Conservation (phyloP, 1,140 invertebrate species). For the Mesaphorura yosii region DNA sequence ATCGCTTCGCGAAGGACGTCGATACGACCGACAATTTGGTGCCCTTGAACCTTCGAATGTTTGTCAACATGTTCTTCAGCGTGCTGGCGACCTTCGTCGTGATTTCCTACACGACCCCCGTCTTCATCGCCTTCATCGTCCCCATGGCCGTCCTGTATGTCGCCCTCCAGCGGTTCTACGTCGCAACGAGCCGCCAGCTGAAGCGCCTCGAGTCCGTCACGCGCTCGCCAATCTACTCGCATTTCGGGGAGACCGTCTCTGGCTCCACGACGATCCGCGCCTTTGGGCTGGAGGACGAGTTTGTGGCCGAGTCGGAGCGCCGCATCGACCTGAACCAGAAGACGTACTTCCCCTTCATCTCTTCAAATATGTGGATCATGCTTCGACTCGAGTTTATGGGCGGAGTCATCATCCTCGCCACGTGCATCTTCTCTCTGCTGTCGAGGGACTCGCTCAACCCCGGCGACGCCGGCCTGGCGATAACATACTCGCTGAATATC, state of each 20-base stretch:
- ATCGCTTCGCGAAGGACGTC: conserved; percentile 73
- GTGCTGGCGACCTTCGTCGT: conserved; percentile 67
- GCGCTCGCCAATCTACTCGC: conserved; percentile 93
- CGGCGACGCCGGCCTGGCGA: conserved; percentile 76
- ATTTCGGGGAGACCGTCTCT: conserved; percentile 74
- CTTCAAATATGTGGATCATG: conserved; percentile 52
- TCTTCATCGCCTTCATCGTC: conserved; percentile 68
- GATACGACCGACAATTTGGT: conserved; percentile 40
- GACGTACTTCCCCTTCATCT: conserved; percentile 75
- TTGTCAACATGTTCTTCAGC: conserved; percentile 20
- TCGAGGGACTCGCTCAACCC: conserved; percentile 51
- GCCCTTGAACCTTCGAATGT: conserved; percentile 27
- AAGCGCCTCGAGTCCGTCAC: conserved; percentile 91
- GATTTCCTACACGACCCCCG: conserved; percentile 76
- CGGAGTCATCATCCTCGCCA: conserved; percentile 79
- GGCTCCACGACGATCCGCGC: conserved; percentile 66
- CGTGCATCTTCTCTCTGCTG: conserved; percentile 75
- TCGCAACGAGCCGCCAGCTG: conserved; percentile 77
- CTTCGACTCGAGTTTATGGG: conserved; percentile 82
- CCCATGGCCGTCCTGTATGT: conserved; percentile 82
- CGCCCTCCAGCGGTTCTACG: conserved; percentile 82
- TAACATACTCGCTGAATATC: conserved; percentile 71
- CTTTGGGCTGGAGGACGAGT: conserved; percentile 60
- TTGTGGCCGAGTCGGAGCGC: conserved; percentile 65
- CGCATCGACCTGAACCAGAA: conserved; percentile 78